Evolutionary conservation across 2,888 invertebrate genomes (phyloP).

Genomic region (Sesia bembeciformis): DNA sequence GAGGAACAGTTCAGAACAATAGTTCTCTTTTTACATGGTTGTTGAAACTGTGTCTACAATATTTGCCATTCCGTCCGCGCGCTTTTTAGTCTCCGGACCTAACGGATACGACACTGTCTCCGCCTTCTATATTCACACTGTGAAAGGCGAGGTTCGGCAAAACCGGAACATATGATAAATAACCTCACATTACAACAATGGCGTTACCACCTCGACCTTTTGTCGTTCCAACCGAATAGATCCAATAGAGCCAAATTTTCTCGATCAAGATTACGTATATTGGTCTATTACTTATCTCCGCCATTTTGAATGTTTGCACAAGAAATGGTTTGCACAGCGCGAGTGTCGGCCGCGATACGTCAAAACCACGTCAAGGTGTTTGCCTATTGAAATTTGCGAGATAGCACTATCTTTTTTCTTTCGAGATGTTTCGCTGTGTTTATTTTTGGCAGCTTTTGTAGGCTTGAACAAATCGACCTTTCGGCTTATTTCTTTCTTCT

Average conservation of each 20-base stretch:
- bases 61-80: too few relatives aligned
- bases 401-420: neutral
- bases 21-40: too few relatives aligned
- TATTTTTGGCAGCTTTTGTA: neutral
- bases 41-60: too few relatives aligned
- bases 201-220: conserved; percentile 45
- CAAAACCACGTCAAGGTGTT: neutral
- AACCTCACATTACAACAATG: conserved; percentile 36
- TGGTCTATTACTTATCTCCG: conserved; percentile 36
- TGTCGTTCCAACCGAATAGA: conserved; percentile 31
- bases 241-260: conserved; percentile 35
- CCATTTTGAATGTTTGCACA: conserved; percentile 24
- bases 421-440: neutral
- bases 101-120: too few relatives aligned
- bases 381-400: neutral
- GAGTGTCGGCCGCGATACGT: conserved; percentile 4
- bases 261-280: conserved; percentile 30
- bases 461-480: neutral
- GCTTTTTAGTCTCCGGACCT: too few relatives aligned
- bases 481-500: too few relatives aligned
- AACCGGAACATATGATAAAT: conserved; percentile 43
- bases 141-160: conserved; percentile 22
- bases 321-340: conserved; percentile 14
- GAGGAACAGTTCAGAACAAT: too few relatives aligned
- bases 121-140: too few relatives aligned